Base-by-base conservation (phyloP, 2,888 invertebrate species). In the Lysandra coridon region DNA sequence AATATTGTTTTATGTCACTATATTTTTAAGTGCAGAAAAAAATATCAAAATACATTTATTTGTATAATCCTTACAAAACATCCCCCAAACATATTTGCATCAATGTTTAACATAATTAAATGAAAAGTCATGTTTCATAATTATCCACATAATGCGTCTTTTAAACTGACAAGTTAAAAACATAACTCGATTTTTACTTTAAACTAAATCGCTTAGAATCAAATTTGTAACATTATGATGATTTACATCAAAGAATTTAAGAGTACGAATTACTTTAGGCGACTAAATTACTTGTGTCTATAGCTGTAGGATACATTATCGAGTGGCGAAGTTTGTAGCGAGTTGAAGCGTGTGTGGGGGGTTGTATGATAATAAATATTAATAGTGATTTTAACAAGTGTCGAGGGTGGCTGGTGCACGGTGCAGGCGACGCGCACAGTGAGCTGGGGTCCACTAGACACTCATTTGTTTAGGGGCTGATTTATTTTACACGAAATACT, bases 281-380 rank as follows among this genome's bases (percentile, higher is more conserved):
- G 30, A 49, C 30, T 23, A 30, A 10, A 23, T 10, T 5, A n/a
- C 44, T 44, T 75, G 49, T 12, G 14, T 0, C 1, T 4, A 4
- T 0, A 17, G 75, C 2, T 2, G 3, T 49, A 75, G 30, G 49
- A 4, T 10, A 12, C 49, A 30, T 75, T 14, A 49, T 75, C 1
- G 75, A 23, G 49, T 75, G 49, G 6, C 0, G 5, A 49, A 5
- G 23, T 23, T 74, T 14, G 76, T 57, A 30, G 33, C 33, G 2
- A 33, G 30, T 76, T 57, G 33, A 5, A 57, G 53, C 37, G 49
- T 57, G 33, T 76, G 57, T 53, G 17, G 53, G 75, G 76, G 76
- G 76, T 76, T 76, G 76, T 76, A 57, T 7, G 49, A 76, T 76
- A 76, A 76, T 76, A 76, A 76, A 76, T 76, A 76, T 76, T 76